These are phyloP conservation scores for Crotophaga sulcirostris DNA, from an alignment of 2,113 vertebrate species.

Conservation along the genomic window DNA sequence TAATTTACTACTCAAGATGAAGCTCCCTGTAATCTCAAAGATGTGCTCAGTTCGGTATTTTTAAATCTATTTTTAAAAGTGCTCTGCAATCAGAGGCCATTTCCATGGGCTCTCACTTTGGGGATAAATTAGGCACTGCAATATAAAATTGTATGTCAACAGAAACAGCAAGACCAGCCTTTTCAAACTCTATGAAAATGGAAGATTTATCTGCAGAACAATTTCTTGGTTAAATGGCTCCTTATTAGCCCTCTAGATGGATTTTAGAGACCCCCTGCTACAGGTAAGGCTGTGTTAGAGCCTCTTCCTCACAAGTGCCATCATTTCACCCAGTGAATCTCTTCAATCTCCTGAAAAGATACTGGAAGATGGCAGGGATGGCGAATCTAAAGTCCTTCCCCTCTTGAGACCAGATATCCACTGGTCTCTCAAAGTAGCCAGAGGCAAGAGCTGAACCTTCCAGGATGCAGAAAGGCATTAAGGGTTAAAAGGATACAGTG, in stretches of 20 bases:
- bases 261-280: slow-evolving; percentile 47
- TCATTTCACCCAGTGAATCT: not conserved
- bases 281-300: not conserved
- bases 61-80: slow-evolving; percentile 71
- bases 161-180: slow-evolving; percentile 64
- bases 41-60: slow-evolving; percentile 68
- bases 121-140: slow-evolving; percentile 65
- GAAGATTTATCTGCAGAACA: slow-evolving; percentile 53
- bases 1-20: slow-evolving; percentile 73
- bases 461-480: not conserved
- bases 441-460: not conserved
- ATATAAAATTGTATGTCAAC: slow-evolving; percentile 69
- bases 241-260: slow-evolving; percentile 42
- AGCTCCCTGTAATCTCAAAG: slow-evolving; percentile 73
- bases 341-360: slow-evolving; percentile 8
- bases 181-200: slow-evolving; percentile 58
- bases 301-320: slow-evolving; percentile 13
- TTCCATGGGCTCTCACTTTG: slow-evolving; percentile 64
- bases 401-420: not conserved
- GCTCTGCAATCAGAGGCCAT: slow-evolving; percentile 74
- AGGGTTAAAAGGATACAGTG: not conserved
- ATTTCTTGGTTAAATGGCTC: slow-evolving; percentile 56
- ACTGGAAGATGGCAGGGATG: not conserved
- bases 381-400: not conserved
- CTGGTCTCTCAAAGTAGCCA: not conserved